Base-by-base conservation (phyloP, 2,113 vertebrate species). In the Nothobranchius kuhntae region DNA sequence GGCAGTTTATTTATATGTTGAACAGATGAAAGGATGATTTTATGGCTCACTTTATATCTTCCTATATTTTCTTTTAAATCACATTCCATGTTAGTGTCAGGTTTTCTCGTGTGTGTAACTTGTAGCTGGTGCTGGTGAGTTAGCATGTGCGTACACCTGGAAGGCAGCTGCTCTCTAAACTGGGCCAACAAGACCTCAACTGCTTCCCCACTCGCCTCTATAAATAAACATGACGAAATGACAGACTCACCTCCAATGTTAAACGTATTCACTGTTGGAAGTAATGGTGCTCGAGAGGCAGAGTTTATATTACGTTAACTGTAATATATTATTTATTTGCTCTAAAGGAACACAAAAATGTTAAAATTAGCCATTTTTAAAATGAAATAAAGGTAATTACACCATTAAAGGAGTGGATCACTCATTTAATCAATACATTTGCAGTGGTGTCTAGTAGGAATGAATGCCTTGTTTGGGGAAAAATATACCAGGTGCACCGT, bases 161-260 rank as follows among this genome's bases (percentile, higher is more conserved):
- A 82, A 71, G 72, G 85, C 89, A 90, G 83, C 90, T 86, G 87
- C 86, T 88, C 71, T 77, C 82, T 73, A 89, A 91, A 90, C 78
- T 89, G 83, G 90, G 87, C 90, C 85, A 85, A 68, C 51, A 24
- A 87, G 85, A 90, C 79, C 78, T 89, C 68, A 47, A 83, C 84
- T 89, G 87, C 83, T 86, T 89, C 83, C 66, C 86, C 51, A 77
- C 82, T 75, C 58, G 58, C 70, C 72, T 86, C 91, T 93, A 91
- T 92, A 91, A 92, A 92, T 91, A 93, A 89, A 89, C 75, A 86
- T 84, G 82, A 87, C 81, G 73, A 86, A 88, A 87, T 85, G 79
- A 91, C 87, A 85, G 70, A 71, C 85, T 89, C 85, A 88, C 82
- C 86, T 88, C 81, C 65, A 75, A 80, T 84, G 82, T 82, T 81